Percentiles rank a stretch among this genome's conserved stretches.
These are phyloP conservation scores for Amniataba percoides DNA, from an alignment of 2,797 vertebrate species.

Conservation along the genomic window DNA sequence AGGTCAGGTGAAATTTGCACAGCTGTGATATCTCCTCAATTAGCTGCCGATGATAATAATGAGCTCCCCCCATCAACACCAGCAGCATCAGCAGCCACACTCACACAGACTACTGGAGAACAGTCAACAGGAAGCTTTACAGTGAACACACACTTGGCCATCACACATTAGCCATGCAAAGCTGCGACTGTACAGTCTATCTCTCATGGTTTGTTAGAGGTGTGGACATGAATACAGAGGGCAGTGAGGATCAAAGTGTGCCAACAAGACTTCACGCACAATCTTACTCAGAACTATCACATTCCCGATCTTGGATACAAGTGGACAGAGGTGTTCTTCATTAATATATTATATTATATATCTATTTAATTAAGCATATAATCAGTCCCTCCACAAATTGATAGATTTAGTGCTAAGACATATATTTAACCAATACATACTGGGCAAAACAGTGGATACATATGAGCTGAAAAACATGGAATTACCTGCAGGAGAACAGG, in stretches of 20 bases:
- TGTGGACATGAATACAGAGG: background rate
- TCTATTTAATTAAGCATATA: background rate
- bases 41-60: constrained; percentile 51
- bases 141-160: background rate
- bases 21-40: constrained; percentile 67
- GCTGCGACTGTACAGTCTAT: background rate
- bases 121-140: constrained; percentile 5
- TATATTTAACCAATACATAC: background rate
- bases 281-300: background rate
- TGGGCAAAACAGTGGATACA: background rate
- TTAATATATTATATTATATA: too few species aligned
- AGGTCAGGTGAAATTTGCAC: constrained; percentile 68
- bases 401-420: background rate
- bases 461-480: background rate
- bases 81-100: background rate
- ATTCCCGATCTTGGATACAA: background rate
- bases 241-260: background rate
- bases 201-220: background rate
- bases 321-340: background rate
- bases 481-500: constrained; percentile 12
- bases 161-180: background rate
- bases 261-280: background rate
- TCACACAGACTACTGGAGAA: background rate
- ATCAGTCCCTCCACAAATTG: background rate
- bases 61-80: background rate